Conservation (phyloP, 2,888 invertebrate species). For the Polydrusus tereticollis region DNA sequence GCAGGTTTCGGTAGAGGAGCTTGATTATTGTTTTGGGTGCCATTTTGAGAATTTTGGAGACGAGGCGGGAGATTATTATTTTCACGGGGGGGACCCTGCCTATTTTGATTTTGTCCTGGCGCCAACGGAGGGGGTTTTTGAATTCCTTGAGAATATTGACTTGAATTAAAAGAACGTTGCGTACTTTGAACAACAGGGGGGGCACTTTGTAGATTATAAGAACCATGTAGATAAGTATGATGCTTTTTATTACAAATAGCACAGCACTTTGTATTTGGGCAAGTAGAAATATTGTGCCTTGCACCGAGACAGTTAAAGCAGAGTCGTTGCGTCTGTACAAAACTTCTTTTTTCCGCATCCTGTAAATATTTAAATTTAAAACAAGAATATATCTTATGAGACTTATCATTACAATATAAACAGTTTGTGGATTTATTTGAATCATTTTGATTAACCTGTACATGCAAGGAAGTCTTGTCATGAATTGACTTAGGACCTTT, state of each 20-base stretch:
- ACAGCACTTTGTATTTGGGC: conserved; percentile 11
- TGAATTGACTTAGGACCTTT: neutral
- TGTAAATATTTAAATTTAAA: conserved; percentile 18
- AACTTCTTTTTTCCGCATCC: conserved; percentile 3
- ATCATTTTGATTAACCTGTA: neutral
- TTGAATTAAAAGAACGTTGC: neutral
- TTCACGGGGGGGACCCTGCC: neutral
- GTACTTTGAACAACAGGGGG: neutral
- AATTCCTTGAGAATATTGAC: neutral
- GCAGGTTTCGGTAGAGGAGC: neutral
- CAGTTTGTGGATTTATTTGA: neutral
- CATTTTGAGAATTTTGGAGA: neutral
- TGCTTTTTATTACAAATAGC: conserved; percentile 23
- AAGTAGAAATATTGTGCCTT: neutral
- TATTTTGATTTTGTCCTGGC: neutral
- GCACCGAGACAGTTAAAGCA: conserved; percentile 36
- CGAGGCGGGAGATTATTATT: neutral
- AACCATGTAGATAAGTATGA: conserved; percentile 18
- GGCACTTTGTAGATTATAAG: neutral
- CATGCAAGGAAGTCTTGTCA: neutral
- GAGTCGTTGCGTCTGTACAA: conserved; percentile 19
- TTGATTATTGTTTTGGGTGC: neutral
- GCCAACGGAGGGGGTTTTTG: neutral
- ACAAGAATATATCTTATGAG: conserved; percentile 29
- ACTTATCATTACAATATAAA: conserved; percentile 16